A percentile compares a stretch with the other conserved stretches of the same genome.
phyloP scores from a whole-genome alignment of 2,113 vertebrate species.

The Tonatia bakeri region DNA sequence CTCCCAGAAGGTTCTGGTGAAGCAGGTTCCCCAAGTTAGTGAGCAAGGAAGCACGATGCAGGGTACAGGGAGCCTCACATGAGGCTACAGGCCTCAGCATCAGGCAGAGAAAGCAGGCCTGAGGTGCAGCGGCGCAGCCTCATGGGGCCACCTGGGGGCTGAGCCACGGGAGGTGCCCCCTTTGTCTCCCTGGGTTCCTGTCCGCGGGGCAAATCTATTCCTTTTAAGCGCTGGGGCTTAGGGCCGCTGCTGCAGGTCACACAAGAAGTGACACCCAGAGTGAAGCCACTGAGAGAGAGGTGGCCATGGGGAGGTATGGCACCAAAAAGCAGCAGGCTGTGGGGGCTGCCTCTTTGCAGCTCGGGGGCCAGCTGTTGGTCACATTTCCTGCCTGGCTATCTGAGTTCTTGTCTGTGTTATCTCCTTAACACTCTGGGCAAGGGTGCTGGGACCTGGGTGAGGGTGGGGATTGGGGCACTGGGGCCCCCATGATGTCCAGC shows the following conservation, averaged over 20 bases:
- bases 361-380: fast-evolving
- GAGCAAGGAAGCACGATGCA: background rate
- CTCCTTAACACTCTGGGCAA: background rate
- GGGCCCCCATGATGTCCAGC: constrained; percentile 64
- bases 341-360: background rate
- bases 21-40: background rate
- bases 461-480: too few species aligned
- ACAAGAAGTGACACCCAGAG: background rate
- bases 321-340: background rate
- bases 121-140: too few species aligned
- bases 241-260: background rate
- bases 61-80: too few species aligned
- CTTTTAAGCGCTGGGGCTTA: background rate
- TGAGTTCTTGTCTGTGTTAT: background rate
- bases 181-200: background rate
- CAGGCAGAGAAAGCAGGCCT: background rate
- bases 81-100: too few species aligned
- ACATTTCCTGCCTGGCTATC: background rate
- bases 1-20: background rate
- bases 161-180: background rate
- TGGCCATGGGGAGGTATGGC: background rate
- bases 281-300: background rate
- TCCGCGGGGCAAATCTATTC: too few species aligned
- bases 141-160: fast-evolving
- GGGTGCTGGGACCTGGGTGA: background rate